Percentiles rank a stretch among this genome's conserved stretches.
Evolutionary conservation across 2,797 vertebrate species (phyloP).

Genomic region (Microchirus variegatus): DNA sequence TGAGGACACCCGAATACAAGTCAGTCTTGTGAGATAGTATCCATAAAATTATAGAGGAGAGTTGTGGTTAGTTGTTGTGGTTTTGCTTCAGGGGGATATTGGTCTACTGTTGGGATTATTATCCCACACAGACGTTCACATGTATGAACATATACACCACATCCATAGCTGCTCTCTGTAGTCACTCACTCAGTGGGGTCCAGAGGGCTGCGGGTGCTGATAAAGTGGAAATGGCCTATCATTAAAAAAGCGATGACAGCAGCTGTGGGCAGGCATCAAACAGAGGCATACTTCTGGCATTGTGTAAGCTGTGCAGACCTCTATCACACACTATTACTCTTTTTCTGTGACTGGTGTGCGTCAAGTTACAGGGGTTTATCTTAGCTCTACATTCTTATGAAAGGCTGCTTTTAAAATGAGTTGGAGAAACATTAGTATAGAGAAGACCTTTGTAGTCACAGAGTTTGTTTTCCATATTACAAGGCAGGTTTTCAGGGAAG

Average conservation of each 20-base stretch:
- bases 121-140: constrained; percentile 9
- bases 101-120: constrained; percentile 30
- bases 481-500: no score
- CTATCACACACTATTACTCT: not conserved
- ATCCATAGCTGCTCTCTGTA: constrained; percentile 28
- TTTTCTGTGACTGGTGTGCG: not conserved
- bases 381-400: not conserved
- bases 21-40: constrained; percentile 34
- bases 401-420: not conserved
- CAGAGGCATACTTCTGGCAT: constrained; percentile 49
- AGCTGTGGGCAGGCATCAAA: constrained; percentile 43
- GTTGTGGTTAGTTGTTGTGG: constrained; percentile 57
- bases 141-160: constrained; percentile 16
- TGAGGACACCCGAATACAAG: constrained; percentile 28
- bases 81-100: constrained; percentile 45
- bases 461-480: no score
- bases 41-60: constrained; percentile 34
- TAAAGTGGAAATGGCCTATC: constrained; percentile 61
- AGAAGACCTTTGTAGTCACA: no score
- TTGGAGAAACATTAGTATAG: no score
- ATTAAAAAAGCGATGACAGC: constrained; percentile 71
- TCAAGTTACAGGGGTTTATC: not conserved
- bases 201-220: constrained; percentile 45
- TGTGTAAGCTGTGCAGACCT: constrained; percentile 25
- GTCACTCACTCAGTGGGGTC: constrained; percentile 41